Conservation (phyloP, 2,113 vertebrate genomes). For the Siniperca chuatsi region DNA sequence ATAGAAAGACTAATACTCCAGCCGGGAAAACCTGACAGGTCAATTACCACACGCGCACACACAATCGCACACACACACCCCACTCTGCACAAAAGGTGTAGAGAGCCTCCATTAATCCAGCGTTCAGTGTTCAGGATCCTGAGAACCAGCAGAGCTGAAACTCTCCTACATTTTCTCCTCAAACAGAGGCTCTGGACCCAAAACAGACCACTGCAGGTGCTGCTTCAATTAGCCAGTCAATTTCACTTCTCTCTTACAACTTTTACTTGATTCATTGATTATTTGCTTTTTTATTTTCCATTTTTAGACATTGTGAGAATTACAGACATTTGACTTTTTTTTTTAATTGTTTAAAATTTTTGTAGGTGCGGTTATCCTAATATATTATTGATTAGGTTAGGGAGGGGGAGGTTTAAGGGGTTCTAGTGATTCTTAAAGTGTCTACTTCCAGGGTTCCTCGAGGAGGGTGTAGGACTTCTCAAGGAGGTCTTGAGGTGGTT, state of each 20-base stretch:
- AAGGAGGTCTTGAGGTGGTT: too few relatives aligned
- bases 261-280: not conserved
- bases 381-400: too few relatives aligned
- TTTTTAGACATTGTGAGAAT: too few relatives aligned
- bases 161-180: not conserved
- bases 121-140: slow-evolving; percentile 26
- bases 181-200: not conserved
- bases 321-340: too few relatives aligned
- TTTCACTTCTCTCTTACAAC: not conserved
- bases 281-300: too few relatives aligned
- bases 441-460: too few relatives aligned
- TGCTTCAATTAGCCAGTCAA: not conserved
- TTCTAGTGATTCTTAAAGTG: too few relatives aligned
- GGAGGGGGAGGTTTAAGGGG: too few relatives aligned
- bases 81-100: not conserved
- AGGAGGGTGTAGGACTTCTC: too few relatives aligned
- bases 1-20: slow-evolving; percentile 71
- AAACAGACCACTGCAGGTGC: not conserved
- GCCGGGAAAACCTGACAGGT: slow-evolving; percentile 66
- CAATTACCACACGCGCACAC: slow-evolving; percentile 58
- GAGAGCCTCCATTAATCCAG: slow-evolving; percentile 51
- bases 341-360: too few relatives aligned
- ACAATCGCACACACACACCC: slow-evolving; percentile 3
- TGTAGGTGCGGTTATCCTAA: too few relatives aligned
- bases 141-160: slow-evolving; percentile 5